Conservation (phyloP, 2,888 invertebrate species). For the Tillus elongatus region DNA sequence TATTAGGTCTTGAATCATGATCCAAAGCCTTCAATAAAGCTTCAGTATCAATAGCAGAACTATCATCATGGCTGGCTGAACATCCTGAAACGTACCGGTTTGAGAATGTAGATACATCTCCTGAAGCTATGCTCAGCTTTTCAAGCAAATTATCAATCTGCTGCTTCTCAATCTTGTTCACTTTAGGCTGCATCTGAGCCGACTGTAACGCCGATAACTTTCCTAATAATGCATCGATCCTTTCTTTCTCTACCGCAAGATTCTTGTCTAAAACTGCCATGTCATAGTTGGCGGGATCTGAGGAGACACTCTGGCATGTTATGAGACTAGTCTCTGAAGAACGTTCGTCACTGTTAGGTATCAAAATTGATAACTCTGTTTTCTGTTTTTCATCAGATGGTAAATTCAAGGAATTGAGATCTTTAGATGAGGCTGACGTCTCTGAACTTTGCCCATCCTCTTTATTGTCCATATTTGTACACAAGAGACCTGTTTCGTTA, state of each 20-base stretch:
- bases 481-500: background rate
- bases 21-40: slow-evolving; percentile 26
- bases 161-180: too few relatives aligned
- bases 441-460: too few relatives aligned
- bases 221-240: slow-evolving; percentile 4
- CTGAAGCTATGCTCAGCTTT: slow-evolving; percentile 31
- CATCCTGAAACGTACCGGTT: slow-evolving; percentile 37
- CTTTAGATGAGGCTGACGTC: too few relatives aligned
- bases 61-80: slow-evolving; percentile 27
- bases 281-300: background rate
- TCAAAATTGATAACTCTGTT: too few relatives aligned
- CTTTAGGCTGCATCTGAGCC: slow-evolving; percentile 25
- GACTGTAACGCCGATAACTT: slow-evolving; percentile 19
- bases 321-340: background rate
- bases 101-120: slow-evolving; percentile 22
- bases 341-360: background rate
- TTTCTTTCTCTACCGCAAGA: slow-evolving; percentile 5
- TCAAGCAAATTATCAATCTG: slow-evolving; percentile 37
- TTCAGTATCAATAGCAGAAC: slow-evolving; percentile 20
- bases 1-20: slow-evolving; percentile 26
- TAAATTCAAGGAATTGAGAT: too few relatives aligned
- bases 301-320: too few relatives aligned
- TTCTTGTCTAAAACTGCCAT: background rate
- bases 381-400: background rate
- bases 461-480: background rate